A percentile compares a stretch with the other conserved stretches of the same genome.
These are phyloP conservation scores for Oxyscelio sp. DNA, from an alignment of 2,888 invertebrate genomes.

Conservation along the genomic window DNA sequence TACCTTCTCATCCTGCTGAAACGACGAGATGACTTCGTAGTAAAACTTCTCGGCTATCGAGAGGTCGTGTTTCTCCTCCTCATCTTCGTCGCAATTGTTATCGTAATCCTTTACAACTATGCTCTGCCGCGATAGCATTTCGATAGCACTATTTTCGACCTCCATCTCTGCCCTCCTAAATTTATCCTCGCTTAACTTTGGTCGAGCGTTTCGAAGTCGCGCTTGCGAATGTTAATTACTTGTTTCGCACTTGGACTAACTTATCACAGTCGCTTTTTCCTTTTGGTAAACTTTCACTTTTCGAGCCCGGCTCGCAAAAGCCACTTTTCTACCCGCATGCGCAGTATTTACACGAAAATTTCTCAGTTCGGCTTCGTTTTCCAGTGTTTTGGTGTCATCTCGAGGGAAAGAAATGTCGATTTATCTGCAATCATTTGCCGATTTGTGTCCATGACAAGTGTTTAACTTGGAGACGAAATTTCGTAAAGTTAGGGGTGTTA, in stretches of 20 bases:
- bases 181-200: neutral
- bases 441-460: too few species aligned
- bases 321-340: too few species aligned
- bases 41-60: constrained; percentile 87
- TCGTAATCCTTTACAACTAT: constrained; percentile 85
- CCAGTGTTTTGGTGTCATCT: too few species aligned
- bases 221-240: constrained; percentile 17
- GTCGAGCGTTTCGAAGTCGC: constrained; percentile 2
- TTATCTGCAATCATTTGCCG: too few species aligned
- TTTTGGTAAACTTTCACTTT: constrained; percentile 83
- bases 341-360: too few species aligned
- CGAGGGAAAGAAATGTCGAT: too few species aligned
- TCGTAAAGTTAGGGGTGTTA: too few species aligned
- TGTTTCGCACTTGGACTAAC: constrained; percentile 58
- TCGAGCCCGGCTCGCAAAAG: neutral
- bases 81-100: constrained; percentile 79
- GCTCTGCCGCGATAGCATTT: constrained; percentile 86
- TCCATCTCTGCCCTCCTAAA: constrained; percentile 80
- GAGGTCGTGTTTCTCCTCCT: constrained; percentile 84
- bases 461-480: too few species aligned
- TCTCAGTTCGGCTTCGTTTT: too few species aligned
- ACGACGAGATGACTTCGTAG: constrained; percentile 87
- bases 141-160: constrained; percentile 86
- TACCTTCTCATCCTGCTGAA: constrained; percentile 88
- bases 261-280: constrained; percentile 83